These are phyloP conservation scores for Caranx ignobilis DNA, from an alignment of 2,113 vertebrate genomes.

Conservation along the genomic window DNA sequence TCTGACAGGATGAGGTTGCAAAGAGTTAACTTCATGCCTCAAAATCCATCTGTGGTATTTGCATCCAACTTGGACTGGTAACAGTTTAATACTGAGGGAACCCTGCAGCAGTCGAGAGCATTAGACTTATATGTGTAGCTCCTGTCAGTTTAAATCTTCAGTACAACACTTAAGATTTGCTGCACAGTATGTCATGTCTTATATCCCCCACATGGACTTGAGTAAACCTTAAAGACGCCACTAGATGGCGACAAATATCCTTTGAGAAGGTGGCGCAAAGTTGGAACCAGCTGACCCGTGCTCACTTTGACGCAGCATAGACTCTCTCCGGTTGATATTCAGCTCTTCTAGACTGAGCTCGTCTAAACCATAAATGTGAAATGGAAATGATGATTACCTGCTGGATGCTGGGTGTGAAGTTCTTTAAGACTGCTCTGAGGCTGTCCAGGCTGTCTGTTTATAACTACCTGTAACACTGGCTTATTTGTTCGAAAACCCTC, in stretches of 20 bases:
- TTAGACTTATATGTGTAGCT: neutral
- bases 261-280: neutral
- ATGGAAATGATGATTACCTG: neutral
- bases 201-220: neutral
- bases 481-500: slow-evolving; percentile 49
- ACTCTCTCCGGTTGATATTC: too few species aligned
- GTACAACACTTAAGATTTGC: neutral
- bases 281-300: neutral
- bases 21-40: neutral
- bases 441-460: neutral
- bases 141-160: neutral
- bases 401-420: neutral
- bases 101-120: neutral
- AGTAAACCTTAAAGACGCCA: slow-evolving; percentile 13
- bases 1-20: neutral
- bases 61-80: neutral
- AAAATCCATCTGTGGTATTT: neutral
- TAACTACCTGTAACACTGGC: slow-evolving; percentile 30
- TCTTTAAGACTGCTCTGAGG: neutral
- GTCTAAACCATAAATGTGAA: neutral
- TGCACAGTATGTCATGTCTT: neutral
- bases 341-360: neutral
- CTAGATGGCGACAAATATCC: slow-evolving; percentile 65
- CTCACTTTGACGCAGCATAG: neutral
- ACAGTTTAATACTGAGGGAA: neutral